Conservation (phyloP, 1,140 invertebrate genomes). For the Bombus waltoni region DNA sequence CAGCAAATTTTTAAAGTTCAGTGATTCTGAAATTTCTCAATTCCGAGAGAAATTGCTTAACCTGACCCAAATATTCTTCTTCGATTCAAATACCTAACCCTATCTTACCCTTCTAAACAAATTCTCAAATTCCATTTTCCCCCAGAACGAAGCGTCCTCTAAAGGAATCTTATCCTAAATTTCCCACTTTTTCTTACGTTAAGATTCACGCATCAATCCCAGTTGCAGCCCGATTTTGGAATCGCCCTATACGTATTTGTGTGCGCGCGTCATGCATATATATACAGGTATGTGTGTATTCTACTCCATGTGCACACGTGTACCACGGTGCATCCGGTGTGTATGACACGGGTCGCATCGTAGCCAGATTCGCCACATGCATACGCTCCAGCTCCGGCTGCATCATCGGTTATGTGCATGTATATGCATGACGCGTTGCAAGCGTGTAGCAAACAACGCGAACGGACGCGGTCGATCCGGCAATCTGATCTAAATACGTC, state of each 20-base stretch:
- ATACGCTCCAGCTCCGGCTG: constrained; percentile 1
- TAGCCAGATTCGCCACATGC: constrained; percentile 34
- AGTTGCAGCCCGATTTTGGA: background rate
- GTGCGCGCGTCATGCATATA: background rate
- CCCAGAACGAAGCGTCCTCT: too few species aligned
- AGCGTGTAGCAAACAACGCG: constrained; percentile 58
- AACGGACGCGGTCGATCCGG: constrained; percentile 59
- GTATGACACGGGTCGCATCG: constrained; percentile 51
- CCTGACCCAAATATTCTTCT: too few species aligned
- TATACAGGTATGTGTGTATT: background rate
- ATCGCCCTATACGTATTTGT: background rate
- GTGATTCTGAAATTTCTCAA: too few species aligned
- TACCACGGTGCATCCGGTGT: constrained; percentile 58
- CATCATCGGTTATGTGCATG: constrained; percentile 45
- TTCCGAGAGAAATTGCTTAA: too few species aligned
- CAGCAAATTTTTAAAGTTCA: too few species aligned
- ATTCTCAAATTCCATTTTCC: too few species aligned
- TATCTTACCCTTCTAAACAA: too few species aligned
- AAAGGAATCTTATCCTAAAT: background rate
- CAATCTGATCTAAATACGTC: constrained; percentile 77
- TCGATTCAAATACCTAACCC: too few species aligned
- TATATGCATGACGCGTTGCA: constrained; percentile 56
- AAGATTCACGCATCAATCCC: background rate
- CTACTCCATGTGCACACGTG: background rate
- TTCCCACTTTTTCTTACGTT: background rate